Conservation (phyloP, 2,113 vertebrate genomes). For the Pangasianodon gigas region DNA sequence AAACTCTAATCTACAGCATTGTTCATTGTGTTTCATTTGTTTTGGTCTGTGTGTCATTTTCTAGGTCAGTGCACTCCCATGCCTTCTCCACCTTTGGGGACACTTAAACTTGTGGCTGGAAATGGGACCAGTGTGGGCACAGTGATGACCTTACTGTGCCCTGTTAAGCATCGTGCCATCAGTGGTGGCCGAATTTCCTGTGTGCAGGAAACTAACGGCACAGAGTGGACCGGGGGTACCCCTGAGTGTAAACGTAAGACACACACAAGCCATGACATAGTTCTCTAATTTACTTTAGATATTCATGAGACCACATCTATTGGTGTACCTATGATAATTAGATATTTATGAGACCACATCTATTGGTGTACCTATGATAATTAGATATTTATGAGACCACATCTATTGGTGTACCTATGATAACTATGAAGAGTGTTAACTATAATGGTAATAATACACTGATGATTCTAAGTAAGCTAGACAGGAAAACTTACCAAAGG, state of each 20-base stretch:
- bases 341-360: no score
- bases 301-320: background rate
- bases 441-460: background rate
- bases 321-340: background rate
- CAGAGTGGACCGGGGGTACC: constrained; percentile 78
- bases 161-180: constrained; percentile 75
- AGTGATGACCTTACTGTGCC: constrained; percentile 80
- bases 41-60: background rate
- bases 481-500: background rate
- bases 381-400: background rate
- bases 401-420: background rate
- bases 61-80: constrained; percentile 75
- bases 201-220: constrained; percentile 71
- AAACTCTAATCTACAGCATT: background rate
- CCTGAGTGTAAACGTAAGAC: constrained; percentile 84
- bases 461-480: background rate
- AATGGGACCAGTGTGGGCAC: constrained; percentile 82
- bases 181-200: constrained; percentile 76
- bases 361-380: background rate
- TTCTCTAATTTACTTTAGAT: background rate
- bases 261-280: background rate
- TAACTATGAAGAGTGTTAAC: background rate
- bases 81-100: constrained; percentile 73
- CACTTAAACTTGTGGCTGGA: constrained; percentile 75
- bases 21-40: background rate